These are phyloP conservation scores for Deroptyus accipitrinus DNA, from an alignment of 2,113 vertebrate genomes.

Conservation along the genomic window DNA sequence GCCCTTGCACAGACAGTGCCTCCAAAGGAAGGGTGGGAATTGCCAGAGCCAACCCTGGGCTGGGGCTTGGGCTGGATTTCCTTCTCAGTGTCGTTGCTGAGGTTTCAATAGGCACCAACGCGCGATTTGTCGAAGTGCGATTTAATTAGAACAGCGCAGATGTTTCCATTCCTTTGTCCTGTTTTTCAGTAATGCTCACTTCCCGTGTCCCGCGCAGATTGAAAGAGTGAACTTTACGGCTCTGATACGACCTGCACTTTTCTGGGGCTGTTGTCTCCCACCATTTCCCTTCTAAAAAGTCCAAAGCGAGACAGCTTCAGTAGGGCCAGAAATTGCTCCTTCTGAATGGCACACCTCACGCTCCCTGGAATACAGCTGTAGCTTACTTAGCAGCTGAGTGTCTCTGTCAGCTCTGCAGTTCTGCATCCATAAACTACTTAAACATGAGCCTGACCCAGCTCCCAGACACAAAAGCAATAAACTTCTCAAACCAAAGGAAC, in stretches of 20 bases:
- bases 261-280: not conserved
- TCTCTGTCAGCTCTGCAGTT: not conserved
- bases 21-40: not conserved
- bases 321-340: not conserved
- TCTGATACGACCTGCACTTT: not conserved
- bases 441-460: not conserved
- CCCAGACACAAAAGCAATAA: not conserved
- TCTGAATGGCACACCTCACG: not conserved
- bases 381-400: not conserved
- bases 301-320: not conserved
- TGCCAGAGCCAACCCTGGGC: not conserved
- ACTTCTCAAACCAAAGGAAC: not conserved
- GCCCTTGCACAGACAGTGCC: not conserved
- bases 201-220: not conserved
- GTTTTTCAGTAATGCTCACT: not conserved
- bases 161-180: slow-evolving; percentile 27
- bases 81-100: not conserved
- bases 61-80: not conserved
- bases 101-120: not conserved
- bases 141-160: slow-evolving; percentile 34
- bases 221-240: not conserved
- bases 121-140: not conserved
- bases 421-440: not conserved
- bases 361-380: not conserved
- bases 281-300: not conserved